Base-by-base conservation (phyloP, 2,797 vertebrate species). In the Agapornis canus region DNA sequence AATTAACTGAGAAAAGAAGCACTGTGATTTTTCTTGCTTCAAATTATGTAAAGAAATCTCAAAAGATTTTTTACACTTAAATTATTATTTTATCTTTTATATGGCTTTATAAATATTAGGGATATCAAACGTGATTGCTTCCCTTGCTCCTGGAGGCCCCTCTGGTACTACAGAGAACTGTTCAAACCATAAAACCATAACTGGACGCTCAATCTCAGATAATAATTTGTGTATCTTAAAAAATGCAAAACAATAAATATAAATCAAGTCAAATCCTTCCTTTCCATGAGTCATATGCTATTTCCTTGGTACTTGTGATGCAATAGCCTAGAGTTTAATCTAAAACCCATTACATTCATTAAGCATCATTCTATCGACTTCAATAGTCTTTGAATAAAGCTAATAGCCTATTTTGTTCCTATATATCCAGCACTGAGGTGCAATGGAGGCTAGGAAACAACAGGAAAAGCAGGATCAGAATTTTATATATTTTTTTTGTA, bases 301-400 rank as follows among this genome's bases (percentile, higher is more conserved):
- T 93, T 90, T 92, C 32, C 63, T 92, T 78, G 40, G 61, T 86
- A 66, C 80, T 94, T 85, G 82, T 92, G 84, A 92, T 95, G 77
- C 92, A 69, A 79, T 72, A 94, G 84, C 79, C 76, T 88, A 47
- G 70, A 72, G 63, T 82, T 94, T 90, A 89, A 82, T 95, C 77
- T 95, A 82, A 91, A 96, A 68, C 5, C 35, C 70, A 64, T 88
- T 95, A 65, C 85, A 86, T 78, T 92, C 66, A 86, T 91, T 92
- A 90, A 78, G 70, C 66, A 48, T 88, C 89, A 91, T 97, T 96
- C 86, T 92, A 11, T 75, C 87, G 79, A 91, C 66, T 93, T 95
- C 76, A 86, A 9, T 59, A n/a, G 85, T 75, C 73, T 93, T 93
- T 90, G 84, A 86, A 70, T 93, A 92, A 91, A 81, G 47, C 77